Evolutionary conservation across 2,797 vertebrate genomes (phyloP), one percentile per base, ranked within the genome.

Genomic region (Hirundo rustica): DNA sequence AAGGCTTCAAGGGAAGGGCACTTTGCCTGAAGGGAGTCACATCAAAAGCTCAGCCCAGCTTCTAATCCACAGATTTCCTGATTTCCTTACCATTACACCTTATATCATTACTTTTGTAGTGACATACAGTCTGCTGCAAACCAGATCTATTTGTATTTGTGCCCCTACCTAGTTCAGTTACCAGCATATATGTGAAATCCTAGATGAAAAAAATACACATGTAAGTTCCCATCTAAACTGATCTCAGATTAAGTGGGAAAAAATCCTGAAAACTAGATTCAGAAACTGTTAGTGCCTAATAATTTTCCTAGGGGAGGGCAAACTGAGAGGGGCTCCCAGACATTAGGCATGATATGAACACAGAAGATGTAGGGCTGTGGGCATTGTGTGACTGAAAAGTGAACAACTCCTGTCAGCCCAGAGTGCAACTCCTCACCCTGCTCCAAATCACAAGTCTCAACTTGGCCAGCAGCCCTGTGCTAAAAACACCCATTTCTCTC

Each of bases 271-370:
- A 91, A 68, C 13, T 14, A 62, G 48, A 83, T 6, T 42, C 10
- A 34, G 34, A 60, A 86, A 36, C 20, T 34, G 10, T 18, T 47
- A 22, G 6, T 25, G 42, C 53, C 26, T 57, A 47, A n/a, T 34
- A 21, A 29, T 57, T 55, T 79, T 57, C 19, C 60, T 71, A 23
- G 22, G 29, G 27, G 5, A 22, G 11, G 54, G 36, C 32, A 80
- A 64, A 18, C 61, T 67, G 65, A 83, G 53, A 68, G 38, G 16
- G 32, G 13, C 7, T 77, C 40, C 23, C 13, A 75, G 62, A 42
- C 4, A 20, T 50, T 1, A 71, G 51, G 54, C 7, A 25, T 1
- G 2, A 29, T 26, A 58, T 0, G 3, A 72, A 72, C 15, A 13
- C 5, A 34, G 40, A 64, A 57, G 18, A 71, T 0, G 0, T 3